These are phyloP conservation scores for Gila orcuttii DNA, from an alignment of 2,113 vertebrate species.

Conservation along the genomic window DNA sequence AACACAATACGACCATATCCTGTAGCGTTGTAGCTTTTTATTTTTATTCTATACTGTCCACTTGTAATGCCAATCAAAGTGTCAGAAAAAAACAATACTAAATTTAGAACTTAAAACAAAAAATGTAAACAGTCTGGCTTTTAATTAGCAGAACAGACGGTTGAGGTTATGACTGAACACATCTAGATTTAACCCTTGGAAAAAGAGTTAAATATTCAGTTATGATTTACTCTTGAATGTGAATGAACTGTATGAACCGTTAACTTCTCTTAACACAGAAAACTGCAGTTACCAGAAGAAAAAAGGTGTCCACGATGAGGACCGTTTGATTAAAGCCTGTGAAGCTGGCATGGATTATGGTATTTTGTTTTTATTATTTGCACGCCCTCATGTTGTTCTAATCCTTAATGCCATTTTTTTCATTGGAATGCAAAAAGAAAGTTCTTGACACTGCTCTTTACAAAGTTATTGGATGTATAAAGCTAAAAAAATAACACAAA, in stretches of 20 bases:
- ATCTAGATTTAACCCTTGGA: neutral
- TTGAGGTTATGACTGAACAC: neutral
- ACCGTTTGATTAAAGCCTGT: slow-evolving; percentile 71
- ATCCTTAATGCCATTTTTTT: neutral
- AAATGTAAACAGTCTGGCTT: neutral
- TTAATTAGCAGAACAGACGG: neutral
- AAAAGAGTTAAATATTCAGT: neutral
- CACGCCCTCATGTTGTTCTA: neutral
- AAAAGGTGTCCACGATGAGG: accelerated
- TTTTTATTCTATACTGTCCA: neutral
- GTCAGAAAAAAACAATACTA: neutral
- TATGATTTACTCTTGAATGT: neutral
- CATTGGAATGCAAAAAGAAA: no score
- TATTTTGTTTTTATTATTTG: slow-evolving; percentile 39
- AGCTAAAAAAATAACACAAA: no score
- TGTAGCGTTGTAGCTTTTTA: neutral
- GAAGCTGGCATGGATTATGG: slow-evolving; percentile 68
- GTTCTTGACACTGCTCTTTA: neutral
- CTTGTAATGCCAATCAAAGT: neutral
- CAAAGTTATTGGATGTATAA: slow-evolving; percentile 71
- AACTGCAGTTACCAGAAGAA: slow-evolving; percentile 79
- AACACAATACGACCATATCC: no score
- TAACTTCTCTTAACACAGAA: slow-evolving; percentile 68
- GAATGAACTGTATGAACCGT: neutral
- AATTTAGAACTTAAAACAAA: neutral